phyloP scores from a whole-genome alignment of 2,797 vertebrate species.

The Perodicticus potto region DNA sequence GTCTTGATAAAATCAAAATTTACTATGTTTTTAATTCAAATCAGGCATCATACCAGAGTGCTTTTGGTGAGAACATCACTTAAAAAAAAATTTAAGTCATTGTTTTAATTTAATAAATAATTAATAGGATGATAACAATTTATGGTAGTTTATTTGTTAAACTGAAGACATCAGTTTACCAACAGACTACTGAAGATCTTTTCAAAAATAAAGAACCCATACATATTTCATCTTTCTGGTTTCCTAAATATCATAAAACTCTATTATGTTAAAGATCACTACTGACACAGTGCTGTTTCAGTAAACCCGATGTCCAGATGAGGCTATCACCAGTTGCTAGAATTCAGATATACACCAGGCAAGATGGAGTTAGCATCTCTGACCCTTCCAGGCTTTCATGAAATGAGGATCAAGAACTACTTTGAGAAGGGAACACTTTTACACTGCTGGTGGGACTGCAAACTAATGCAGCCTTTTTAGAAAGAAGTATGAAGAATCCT shows the following conservation, averaged over 20 bases:
- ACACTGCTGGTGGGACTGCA: too few relatives aligned
- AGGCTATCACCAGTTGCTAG: not conserved
- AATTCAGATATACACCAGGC: not conserved
- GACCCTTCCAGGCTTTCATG: not conserved
- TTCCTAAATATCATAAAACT: not conserved
- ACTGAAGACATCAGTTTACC: not conserved
- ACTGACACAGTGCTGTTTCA: not conserved
- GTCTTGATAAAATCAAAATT: too few relatives aligned
- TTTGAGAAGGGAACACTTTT: not conserved
- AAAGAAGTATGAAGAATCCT: too few relatives aligned
- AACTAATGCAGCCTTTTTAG: too few relatives aligned
- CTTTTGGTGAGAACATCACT: not conserved
- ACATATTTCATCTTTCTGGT: not conserved
- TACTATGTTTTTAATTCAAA: not conserved
- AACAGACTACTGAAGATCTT: not conserved
- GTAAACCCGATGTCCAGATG: not conserved
- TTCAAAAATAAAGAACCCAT: not conserved
- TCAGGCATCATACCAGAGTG: not conserved
- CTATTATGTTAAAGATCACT: not conserved
- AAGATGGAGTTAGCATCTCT: not conserved
- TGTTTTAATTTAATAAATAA: slow-evolving; percentile 39
- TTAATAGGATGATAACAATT: not conserved
- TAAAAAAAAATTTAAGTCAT: not conserved
- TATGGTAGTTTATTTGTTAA: slow-evolving; percentile 1
- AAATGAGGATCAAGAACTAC: not conserved